Percentiles rank a stretch among this genome's conserved stretches.
Evolutionary conservation across 1,140 invertebrate species (phyloP).

Genomic region (Plutomurus gul): DNA sequence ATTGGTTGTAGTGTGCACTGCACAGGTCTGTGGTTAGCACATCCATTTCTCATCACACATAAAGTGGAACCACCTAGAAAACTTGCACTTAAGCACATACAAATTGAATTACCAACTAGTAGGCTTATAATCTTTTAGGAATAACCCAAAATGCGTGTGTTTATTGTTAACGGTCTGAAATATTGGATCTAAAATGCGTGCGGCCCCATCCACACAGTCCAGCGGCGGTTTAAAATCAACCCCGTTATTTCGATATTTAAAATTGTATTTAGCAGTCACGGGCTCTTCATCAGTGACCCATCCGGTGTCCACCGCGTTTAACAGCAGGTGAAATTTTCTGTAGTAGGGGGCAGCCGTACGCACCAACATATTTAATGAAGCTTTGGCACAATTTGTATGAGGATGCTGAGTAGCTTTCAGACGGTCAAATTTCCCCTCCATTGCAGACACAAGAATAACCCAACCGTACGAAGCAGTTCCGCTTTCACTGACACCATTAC

Average conservation of each 20-base stretch:
- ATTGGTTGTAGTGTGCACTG: too few relatives aligned
- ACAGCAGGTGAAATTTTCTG: conserved; percentile 22
- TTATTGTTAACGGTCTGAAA: not conserved
- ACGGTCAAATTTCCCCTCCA: conserved; percentile 49
- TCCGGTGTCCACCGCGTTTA: conserved; percentile 52
- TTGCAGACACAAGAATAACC: conserved; percentile 47
- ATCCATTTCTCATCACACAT: too few relatives aligned
- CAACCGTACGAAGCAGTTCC: not conserved
- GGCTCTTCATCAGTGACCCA: conserved; percentile 52
- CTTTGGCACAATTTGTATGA: conserved; percentile 53
- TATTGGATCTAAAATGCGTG: not conserved
- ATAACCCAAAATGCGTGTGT: not conserved
- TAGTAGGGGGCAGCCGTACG: conserved; percentile 45
- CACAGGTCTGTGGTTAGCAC: too few relatives aligned
- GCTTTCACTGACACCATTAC: too few relatives aligned
- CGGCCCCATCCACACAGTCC: not conserved
- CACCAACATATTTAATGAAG: conserved; percentile 51
- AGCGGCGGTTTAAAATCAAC: not conserved
- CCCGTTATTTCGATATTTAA: not conserved
- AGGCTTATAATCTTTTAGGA: not conserved
- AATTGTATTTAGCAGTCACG: not conserved
- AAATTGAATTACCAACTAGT: not conserved
- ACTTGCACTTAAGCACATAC: too few relatives aligned
- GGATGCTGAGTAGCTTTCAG: conserved; percentile 45
- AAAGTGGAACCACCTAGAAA: too few relatives aligned